These are phyloP conservation scores for Nephrotoma flavescens DNA, from an alignment of 2,888 invertebrate genomes.

Conservation along the genomic window DNA sequence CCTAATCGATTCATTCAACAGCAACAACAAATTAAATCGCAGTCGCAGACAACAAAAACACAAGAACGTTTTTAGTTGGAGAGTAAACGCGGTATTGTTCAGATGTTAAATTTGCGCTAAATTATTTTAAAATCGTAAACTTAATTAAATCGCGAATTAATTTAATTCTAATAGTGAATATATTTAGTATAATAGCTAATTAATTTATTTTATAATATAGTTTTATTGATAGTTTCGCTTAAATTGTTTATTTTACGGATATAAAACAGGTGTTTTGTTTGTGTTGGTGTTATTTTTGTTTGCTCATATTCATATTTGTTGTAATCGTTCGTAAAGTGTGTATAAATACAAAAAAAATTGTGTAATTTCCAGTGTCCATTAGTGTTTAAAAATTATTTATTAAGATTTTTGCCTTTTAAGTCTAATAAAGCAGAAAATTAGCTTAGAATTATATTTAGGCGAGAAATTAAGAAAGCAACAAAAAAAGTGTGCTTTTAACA, in stretches of 20 bases:
- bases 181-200: background rate
- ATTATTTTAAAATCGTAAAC: background rate
- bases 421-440: background rate
- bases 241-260: background rate
- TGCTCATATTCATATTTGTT: background rate
- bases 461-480: background rate
- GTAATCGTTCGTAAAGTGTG: background rate
- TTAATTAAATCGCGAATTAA: background rate
- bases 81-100: background rate
- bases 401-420: background rate
- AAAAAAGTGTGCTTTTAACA: background rate
- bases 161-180: background rate
- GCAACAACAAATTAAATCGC: background rate
- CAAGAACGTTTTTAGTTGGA: background rate
- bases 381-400: background rate
- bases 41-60: background rate
- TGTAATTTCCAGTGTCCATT: background rate
- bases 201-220: background rate
- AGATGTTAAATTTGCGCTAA: background rate
- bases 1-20: background rate
- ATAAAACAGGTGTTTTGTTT: background rate
- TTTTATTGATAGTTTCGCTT: background rate
- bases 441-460: background rate
- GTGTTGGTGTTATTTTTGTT: background rate
- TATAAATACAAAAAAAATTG: background rate